Conservation (phyloP, 1,140 invertebrate species). For the Paralvinella palmiformis region DNA sequence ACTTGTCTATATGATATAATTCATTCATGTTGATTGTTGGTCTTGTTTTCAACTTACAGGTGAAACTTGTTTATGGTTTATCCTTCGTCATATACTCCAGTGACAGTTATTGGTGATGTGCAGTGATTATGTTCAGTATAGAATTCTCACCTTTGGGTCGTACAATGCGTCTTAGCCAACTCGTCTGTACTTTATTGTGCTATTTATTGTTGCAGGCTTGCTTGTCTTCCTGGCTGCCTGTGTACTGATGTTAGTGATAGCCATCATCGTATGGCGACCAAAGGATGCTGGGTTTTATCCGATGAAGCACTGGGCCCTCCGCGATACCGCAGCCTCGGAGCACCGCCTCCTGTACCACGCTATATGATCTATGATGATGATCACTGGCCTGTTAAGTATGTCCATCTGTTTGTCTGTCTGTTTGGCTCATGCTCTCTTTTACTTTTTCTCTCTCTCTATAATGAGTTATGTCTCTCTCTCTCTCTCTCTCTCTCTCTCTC, state of each 20-base stretch:
- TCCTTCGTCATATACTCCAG: no score
- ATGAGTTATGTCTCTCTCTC: no score
- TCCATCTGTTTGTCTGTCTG: background rate
- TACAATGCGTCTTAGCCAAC: no score
- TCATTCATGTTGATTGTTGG: no score
- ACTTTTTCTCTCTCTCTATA: background rate
- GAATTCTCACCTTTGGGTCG: no score
- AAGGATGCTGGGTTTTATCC: slow-evolving; percentile 42
- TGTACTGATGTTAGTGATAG: slow-evolving; percentile 34
- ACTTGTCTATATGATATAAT: no score
- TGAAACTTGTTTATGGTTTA: no score
- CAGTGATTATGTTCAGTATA: no score
- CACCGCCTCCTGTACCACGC: slow-evolving; percentile 35
- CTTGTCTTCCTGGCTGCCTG: slow-evolving; percentile 37
- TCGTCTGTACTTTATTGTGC: no score
- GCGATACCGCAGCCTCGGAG: slow-evolving; percentile 37
- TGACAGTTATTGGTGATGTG: no score
- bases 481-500: no score
- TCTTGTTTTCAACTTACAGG: no score
- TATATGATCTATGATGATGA: slow-evolving; percentile 39
- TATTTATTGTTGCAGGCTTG: slow-evolving; percentile 32
- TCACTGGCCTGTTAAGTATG: slow-evolving; percentile 26
- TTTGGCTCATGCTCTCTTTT: background rate
- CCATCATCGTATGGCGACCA: slow-evolving; percentile 43
- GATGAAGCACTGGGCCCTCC: slow-evolving; percentile 47